Percentiles rank a stretch among this genome's conserved stretches.
Evolutionary conservation across 2,888 invertebrate genomes (phyloP).

Genomic region (Cactoblastis cactorum): DNA sequence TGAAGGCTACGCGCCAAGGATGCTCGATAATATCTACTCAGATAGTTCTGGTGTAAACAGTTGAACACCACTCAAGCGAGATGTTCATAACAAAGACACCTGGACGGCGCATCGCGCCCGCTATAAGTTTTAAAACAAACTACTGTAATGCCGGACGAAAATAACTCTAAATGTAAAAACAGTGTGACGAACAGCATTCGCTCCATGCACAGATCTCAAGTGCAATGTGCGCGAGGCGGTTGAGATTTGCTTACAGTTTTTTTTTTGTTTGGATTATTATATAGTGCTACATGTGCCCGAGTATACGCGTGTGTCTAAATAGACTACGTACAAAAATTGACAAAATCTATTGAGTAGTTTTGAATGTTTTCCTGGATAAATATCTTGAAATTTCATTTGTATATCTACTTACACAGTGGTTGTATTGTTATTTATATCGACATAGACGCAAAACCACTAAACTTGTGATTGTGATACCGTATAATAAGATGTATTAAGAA

Average conservation of each 20-base stretch:
- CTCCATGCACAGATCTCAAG: not conserved
- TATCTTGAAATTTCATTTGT: too few species aligned
- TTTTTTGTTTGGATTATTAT: too few species aligned
- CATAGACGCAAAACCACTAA: too few species aligned
- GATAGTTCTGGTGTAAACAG: not conserved
- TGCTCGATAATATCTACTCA: constrained; percentile 7
- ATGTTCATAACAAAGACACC: constrained; percentile 11
- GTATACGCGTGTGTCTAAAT: too few species aligned
- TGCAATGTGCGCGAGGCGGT: not conserved
- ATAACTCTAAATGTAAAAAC: constrained; percentile 2
- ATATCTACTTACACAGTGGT: too few species aligned
- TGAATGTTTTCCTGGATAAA: too few species aligned
- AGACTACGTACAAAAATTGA: too few species aligned
- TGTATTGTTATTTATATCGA: too few species aligned
- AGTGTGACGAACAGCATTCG: not conserved
- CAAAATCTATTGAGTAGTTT: too few species aligned
- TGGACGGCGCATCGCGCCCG: not conserved
- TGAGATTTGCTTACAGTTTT: not conserved
- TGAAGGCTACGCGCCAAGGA: constrained; percentile 9
- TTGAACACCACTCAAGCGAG: not conserved
- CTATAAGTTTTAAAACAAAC: not conserved
- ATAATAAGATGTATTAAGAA: not conserved
- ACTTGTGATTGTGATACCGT: too few species aligned
- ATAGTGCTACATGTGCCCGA: too few species aligned
- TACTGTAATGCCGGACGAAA: constrained; percentile 6